Base-by-base conservation (phyloP, 2,113 vertebrate genomes). In the Gobiocypris rarus region DNA sequence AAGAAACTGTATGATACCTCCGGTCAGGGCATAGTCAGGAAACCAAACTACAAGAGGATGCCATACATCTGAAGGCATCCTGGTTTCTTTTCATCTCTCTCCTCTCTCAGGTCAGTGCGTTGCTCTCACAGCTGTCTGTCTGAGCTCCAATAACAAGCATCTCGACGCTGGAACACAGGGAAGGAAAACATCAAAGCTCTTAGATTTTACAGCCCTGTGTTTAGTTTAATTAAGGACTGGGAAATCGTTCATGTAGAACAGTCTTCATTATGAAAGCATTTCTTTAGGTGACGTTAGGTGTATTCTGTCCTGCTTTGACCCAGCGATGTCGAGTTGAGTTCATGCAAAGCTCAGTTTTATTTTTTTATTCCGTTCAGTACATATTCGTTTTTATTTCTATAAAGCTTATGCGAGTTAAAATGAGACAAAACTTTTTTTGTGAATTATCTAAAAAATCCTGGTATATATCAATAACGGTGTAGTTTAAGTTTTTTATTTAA, bases 171-270 rank as follows among this genome's bases (percentile, higher is more conserved):
- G 38, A 54, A 50, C 45, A 26, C 45, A 76, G 28, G 26, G 17
- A 78, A 22, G 15, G 22, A 77, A 50, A 67, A 67, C 82, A 77
- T 77, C 82, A 84, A 67, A 84, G 82, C 59, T 67, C 13, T 24
- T 38, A 69, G 10, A 75, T 65, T 67, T 41, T 67, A 28, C 11
- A 65, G 82, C 34, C 38, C 69, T 61, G 54, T 43, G 65, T 31
- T 76, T 26, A 54, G 59, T 69, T 76, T 84, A 84, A 76, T 84
- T 67, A 84, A 75, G 28, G 22, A 41, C 22, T 24, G 43, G 24
- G 82, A 75, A 75, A 75, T 17, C 28, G 5, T 63, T 83, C 58
- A 13, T 84, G 82, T 69, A 50, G 73, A 76, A 84, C 74, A 76
- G 59, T 65, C 82, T 75, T 83, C 43, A 65, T 83, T 52, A 63